Evolutionary conservation across 2,888 invertebrate genomes (phyloP), one percentile per base, ranked within the genome.

Genomic region (Opisthograptis luteolata): DNA sequence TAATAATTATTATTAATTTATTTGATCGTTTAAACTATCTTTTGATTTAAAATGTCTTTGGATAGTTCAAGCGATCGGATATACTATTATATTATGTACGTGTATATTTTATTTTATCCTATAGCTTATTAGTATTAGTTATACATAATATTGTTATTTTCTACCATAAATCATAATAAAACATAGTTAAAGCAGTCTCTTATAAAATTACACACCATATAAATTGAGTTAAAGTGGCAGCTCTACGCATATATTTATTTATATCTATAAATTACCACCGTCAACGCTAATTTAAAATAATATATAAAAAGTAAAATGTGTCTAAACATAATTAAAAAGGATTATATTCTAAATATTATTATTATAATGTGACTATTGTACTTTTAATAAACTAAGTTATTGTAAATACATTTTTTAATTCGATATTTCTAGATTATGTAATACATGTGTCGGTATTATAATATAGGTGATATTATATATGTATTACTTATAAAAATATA

Each of bases 321-420:
- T 81, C 73, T n/a, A 68, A 75, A 66, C 39, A 71, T 81, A 81
- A 72, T 43, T 64, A 66, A 73, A 25, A 72, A 68, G 65, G 70
- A 75, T 73, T 77, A 75, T 81, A 86, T 84, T 87, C 85, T 85
- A 85, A 87, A 86, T 80, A 75, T 76, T 68, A 71, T 77, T 14
- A 32, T 10, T 44, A 31, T 31, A n/a, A n/a, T n/a, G n/a, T n/a
- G n/a, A n/a, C n/a, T n/a, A n/a, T n/a, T n/a, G 10, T 76, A 67
- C 65, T 62, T 70, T 72, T 73, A 73, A 76, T 67, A 71, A 64
- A 58, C 64, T 54, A 58, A 68, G 19, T 69, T 73, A 81, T 64
- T 84, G 86, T 86, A 87, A 69, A 86, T 87, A 87, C 63, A 72
- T 64, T 66, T 72, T n/a, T 70, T 72, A 65, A 79, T 76, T 79